Percentiles rank a stretch among this genome's conserved stretches.
Conservation (phyloP, 2,113 vertebrate species). For the Notothenia rossii region DNA sequence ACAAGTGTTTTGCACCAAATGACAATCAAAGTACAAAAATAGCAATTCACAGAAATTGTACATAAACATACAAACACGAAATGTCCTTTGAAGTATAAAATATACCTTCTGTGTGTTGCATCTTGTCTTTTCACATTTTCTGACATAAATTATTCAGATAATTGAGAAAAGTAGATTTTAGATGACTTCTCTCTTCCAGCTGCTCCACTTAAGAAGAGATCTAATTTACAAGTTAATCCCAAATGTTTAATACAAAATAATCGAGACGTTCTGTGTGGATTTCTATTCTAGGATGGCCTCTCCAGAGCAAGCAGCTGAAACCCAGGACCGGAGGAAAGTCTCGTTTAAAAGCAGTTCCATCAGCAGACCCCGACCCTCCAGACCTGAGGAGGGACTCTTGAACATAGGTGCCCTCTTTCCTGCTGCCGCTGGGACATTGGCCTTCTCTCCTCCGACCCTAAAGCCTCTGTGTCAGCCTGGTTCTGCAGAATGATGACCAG, state of each 20-base stretch:
- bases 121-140: background rate
- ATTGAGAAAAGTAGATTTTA: background rate
- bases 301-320: slow-evolving; percentile 18
- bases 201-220: background rate
- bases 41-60: no score
- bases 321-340: background rate
- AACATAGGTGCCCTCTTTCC: slow-evolving; percentile 37
- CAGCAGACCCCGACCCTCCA: background rate
- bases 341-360: slow-evolving; percentile 1
- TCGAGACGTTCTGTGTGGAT: background rate
- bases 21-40: no score
- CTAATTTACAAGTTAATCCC: background rate
- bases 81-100: no score
- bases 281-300: slow-evolving; percentile 15
- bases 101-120: background rate
- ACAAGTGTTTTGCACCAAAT: no score
- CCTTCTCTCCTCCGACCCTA: slow-evolving; percentile 18
- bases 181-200: background rate
- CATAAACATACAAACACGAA: no score
- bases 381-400: slow-evolving; percentile 24
- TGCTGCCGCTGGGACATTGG: slow-evolving; percentile 34
- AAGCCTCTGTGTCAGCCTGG: slow-evolving; percentile 2
- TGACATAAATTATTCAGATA: background rate
- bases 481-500: slow-evolving; percentile 31
- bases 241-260: background rate